A percentile compares a stretch with the other conserved stretches of the same genome.
Evolutionary conservation across 2,797 vertebrate species (phyloP).

Genomic region (Vespertilio murinus): DNA sequence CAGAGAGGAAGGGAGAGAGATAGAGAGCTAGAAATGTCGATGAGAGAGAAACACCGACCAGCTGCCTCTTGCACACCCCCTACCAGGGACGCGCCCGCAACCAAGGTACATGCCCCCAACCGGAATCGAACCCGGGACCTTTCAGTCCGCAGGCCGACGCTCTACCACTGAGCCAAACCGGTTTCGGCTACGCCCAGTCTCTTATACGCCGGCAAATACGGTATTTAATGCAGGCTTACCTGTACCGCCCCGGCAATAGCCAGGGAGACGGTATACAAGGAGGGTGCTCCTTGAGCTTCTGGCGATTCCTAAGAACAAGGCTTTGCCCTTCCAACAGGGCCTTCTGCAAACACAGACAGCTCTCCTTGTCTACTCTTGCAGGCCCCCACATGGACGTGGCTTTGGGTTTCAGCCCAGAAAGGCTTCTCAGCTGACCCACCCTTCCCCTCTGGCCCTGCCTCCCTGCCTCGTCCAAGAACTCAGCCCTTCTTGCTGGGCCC

Average conservation of each 20-base stretch:
- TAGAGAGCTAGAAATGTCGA: no score
- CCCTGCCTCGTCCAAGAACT: neutral
- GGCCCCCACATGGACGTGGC: neutral
- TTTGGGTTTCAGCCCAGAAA: neutral
- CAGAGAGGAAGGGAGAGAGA: no score
- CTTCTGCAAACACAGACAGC: neutral
- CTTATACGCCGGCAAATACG: no score
- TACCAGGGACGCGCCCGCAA: no score
- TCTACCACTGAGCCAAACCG: no score
- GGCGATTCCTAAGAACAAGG: neutral
- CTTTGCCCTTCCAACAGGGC: neutral
- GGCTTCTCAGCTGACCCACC: neutral
- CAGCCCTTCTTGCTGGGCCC: neutral
- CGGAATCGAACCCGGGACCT: no score
- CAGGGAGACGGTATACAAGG: neutral
- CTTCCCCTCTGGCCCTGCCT: neutral
- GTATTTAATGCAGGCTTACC: neutral
- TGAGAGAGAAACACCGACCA: no score
- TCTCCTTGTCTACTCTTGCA: neutral
- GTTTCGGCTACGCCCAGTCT: no score
- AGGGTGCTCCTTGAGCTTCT: neutral
- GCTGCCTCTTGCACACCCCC: no score
- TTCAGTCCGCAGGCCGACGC: no score
- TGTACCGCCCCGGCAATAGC: neutral
- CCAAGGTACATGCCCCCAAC: no score